A percentile compares a stretch with the other conserved stretches of the same genome.
Conservation (phyloP, 2,888 invertebrate species). For the Meandrusa payeni region DNA sequence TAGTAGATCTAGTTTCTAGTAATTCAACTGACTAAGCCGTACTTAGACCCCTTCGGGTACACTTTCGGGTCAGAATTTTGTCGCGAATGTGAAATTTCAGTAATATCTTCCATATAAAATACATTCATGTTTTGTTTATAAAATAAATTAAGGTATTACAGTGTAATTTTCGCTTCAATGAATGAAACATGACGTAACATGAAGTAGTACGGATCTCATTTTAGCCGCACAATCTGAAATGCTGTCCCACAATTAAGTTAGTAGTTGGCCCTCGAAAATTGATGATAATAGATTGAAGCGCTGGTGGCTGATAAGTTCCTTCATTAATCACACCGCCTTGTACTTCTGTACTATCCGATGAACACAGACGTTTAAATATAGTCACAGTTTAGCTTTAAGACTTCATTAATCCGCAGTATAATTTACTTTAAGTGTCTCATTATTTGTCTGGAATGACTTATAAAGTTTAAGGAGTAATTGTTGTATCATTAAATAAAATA, state of each 20-base stretch:
- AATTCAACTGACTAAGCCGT: no score
- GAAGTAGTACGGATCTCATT: constrained; percentile 17
- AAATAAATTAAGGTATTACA: no score
- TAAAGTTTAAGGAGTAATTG: no score
- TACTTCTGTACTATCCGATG: constrained; percentile 7
- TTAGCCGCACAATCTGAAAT: constrained; percentile 19
- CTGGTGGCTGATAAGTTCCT: constrained; percentile 28
- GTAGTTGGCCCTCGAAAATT: constrained; percentile 27
- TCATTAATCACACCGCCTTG: constrained; percentile 30
- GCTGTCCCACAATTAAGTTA: constrained; percentile 22
- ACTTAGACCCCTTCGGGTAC: no score
- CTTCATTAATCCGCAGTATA: constrained; percentile 1
- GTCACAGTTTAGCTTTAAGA: background rate
- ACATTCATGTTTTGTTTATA: no score
- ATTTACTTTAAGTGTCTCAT: background rate
- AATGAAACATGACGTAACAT: constrained; percentile 5
- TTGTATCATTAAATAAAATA: no score
- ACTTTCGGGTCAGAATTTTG: no score
- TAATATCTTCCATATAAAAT: no score
- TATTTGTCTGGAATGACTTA: background rate
- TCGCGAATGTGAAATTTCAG: no score
- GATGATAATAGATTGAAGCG: constrained; percentile 30
- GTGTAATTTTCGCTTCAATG: no score
- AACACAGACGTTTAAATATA: constrained; percentile 18
- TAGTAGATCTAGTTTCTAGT: no score